Percentiles rank a stretch among this genome's conserved stretches.
phyloP scores from a whole-genome alignment of 2,797 vertebrate species.

The Mustela erminea region DNA sequence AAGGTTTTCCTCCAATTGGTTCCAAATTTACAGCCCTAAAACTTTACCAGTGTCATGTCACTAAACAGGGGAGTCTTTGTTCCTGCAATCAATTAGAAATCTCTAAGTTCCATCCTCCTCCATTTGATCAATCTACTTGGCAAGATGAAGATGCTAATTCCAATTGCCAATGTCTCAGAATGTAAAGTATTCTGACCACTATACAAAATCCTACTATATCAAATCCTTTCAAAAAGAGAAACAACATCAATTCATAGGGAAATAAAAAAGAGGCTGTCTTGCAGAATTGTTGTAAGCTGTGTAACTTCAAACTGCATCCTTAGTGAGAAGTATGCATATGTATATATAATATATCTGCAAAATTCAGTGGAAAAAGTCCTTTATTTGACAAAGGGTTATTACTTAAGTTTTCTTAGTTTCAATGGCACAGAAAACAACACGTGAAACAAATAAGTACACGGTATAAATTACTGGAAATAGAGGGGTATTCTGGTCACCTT shows the following conservation, averaged over 20 bases:
- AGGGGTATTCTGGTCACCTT: not conserved
- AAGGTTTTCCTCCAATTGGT: conserved; percentile 38
- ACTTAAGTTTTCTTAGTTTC: not conserved
- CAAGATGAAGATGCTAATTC: not conserved
- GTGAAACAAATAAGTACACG: not conserved
- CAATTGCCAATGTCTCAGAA: not conserved
- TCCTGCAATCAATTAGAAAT: conserved; percentile 13
- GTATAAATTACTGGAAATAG: not conserved
- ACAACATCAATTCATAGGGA: not conserved
- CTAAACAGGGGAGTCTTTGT: conserved; percentile 15
- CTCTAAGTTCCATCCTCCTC: not conserved
- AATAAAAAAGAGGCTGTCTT: not conserved
- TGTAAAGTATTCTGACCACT: not conserved
- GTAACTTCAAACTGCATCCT: fast-evolving
- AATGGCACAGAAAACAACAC: not conserved
- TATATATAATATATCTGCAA: not conserved
- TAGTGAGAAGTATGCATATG: not conserved
- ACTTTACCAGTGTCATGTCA: conserved; percentile 22
- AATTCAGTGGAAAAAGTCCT: not conserved
- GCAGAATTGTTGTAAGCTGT: not conserved
- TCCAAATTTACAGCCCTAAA: conserved; percentile 49
- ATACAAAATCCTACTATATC: not conserved
- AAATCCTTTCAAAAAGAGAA: not conserved
- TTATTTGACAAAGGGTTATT: not conserved
- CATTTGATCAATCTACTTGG: not conserved